Conservation (phyloP, 2,888 invertebrate species). For the Pycnomerus fuliginosus region DNA sequence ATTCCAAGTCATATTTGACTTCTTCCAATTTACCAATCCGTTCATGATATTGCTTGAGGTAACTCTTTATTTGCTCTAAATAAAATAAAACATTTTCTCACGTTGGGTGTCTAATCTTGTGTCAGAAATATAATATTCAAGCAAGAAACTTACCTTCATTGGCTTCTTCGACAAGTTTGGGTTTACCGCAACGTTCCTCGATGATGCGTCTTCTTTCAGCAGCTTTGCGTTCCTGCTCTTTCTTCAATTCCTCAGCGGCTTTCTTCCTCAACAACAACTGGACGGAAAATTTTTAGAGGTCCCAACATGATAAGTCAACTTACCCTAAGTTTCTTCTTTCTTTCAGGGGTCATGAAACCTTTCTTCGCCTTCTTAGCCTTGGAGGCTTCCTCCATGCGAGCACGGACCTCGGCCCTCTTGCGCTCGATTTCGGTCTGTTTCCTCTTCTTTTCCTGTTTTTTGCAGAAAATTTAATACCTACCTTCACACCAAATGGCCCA, state of each 20-base stretch:
- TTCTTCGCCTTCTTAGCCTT: conserved; percentile 99
- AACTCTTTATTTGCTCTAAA: conserved; percentile 71
- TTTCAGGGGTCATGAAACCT: conserved; percentile 99
- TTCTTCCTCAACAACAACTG: conserved; percentile 99
- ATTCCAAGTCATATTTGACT: conserved; percentile 97
- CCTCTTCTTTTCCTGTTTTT: conserved; percentile 88
- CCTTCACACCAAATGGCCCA: too few species aligned
- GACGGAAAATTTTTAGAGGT: conserved; percentile 8
- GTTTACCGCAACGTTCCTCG: conserved; percentile 90
- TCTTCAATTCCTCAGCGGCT: conserved; percentile 99
- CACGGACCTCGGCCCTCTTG: conserved; percentile 98
- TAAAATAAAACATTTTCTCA: conserved; percentile 25
- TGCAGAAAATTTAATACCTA: conserved; percentile 5
- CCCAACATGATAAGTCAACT: conserved; percentile 48
- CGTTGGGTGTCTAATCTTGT: background rate
- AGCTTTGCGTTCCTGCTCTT: conserved; percentile 98
- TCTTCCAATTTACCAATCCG: conserved; percentile 89
- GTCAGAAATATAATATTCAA: conserved; percentile 1
- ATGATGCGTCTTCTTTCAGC: conserved; percentile 97
- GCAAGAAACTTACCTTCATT: conserved; percentile 77
- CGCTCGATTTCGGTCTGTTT: conserved; percentile 97
- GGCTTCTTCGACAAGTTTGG: conserved; percentile 87
- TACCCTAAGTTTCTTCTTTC: conserved; percentile 99
- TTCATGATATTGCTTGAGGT: conserved; percentile 82
- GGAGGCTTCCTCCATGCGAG: conserved; percentile 98